Conservation (phyloP, 2,888 invertebrate species). For the Yponomeuta malinellus region DNA sequence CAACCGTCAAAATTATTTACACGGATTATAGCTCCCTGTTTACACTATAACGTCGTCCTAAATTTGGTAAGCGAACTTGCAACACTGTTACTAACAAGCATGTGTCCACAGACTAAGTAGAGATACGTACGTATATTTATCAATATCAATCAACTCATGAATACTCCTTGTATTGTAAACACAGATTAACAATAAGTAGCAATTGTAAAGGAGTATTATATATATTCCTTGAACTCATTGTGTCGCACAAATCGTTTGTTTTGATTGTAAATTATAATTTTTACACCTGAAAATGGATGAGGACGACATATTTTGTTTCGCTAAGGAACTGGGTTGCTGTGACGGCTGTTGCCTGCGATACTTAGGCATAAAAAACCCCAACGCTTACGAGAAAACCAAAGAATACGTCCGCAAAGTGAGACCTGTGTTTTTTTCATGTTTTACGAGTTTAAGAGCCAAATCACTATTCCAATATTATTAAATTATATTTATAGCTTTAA, state of each 20-base stretch:
- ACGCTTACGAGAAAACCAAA: constrained; percentile 69
- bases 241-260: not conserved
- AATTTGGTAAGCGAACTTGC: too few relatives aligned
- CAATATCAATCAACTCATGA: too few relatives aligned
- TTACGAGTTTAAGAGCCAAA: not conserved
- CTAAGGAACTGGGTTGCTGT: constrained; percentile 78
- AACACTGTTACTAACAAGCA: too few relatives aligned
- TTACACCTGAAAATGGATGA: constrained; percentile 50
- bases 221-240: too few relatives aligned
- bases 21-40: too few relatives aligned
- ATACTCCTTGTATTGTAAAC: too few relatives aligned
- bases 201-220: too few relatives aligned
- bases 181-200: too few relatives aligned
- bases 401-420: constrained; percentile 68
- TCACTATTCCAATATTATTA: not conserved
- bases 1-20: too few relatives aligned
- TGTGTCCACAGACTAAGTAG: too few relatives aligned
- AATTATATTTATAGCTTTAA: not conserved
- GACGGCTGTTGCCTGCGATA: constrained; percentile 81
- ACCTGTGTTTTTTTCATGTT: constrained; percentile 15
- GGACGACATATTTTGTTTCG: constrained; percentile 62
- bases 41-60: too few relatives aligned
- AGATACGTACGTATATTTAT: too few relatives aligned
- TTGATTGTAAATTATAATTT: not conserved
- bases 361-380: constrained; percentile 74